Evolutionary conservation across 2,113 vertebrate genomes (phyloP), one percentile per base, ranked within the genome.

Genomic region (Oophaga pumilio): DNA sequence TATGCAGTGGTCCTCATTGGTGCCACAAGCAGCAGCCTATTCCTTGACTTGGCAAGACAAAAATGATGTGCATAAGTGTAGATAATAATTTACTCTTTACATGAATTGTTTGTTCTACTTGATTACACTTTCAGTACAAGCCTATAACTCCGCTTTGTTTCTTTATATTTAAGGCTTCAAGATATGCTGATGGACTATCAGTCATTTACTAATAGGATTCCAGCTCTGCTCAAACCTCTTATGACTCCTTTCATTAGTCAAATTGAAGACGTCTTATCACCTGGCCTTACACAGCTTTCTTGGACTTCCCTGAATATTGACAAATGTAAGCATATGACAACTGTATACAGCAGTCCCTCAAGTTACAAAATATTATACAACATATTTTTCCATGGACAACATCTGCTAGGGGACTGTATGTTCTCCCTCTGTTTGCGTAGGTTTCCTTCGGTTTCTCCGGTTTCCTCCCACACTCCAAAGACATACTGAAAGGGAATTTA

Each of bases 301-400:
- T 97, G 96, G 96, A 92, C 78, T 22, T 93, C 96, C 2, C 90
- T 95, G 53, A 93, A 90, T 89, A 93, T 93, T 9, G 91, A 90
- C 60, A 89, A 56, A 86, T 96, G 95, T 96, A 90, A 66, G 92
- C 88, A 62, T 7, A 14, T 8, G 49, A 11, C 69, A 24, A 60
- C 12, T 33, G 17, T 26, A 24, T 15, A 17, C 11, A 73, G 69
- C 8, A 17, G 28, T 43, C 33, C 33, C 33, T 43, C 33, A 43
- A 43, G 33, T 2, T 43, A 43, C 33, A 43, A 43, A 43, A 43
- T 43, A 43, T 43, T 43, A 43, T 43, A 5, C 33, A 43, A 43
- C 33, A 43, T 43, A 43, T 43, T 43, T 43, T 43, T 43, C 5
- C 33, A 43, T 43, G 2, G 33, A 43, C 33, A 43, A 43, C 33